Evolutionary conservation across 2,113 vertebrate genomes (phyloP), one percentile per base, ranked within the genome.

Genomic region (Lampris megalopsis): DNA sequence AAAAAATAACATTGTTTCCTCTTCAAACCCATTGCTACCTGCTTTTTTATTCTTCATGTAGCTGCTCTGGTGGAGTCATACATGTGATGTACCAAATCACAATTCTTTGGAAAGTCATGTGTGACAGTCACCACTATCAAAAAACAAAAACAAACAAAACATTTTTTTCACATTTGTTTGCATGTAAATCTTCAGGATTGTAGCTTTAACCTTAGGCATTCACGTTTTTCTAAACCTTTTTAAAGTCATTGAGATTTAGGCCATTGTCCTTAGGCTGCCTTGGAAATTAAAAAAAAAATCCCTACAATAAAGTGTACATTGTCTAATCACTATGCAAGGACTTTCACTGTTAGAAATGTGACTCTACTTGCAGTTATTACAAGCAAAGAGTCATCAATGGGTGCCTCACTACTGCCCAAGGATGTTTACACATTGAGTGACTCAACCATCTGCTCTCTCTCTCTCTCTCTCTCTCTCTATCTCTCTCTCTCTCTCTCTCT

Each of bases 361-460:
- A 87, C 71, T 24, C 24, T 24, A 24, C 24, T 24, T 79, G 80
- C 73, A 68, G 75, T 86, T 91, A 84, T 79, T 86, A 81, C 83
- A 86, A 75, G 75, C 56, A 49, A 59, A 77, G 75, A 91, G 83
- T 87, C 77, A 86, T 86, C 85, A 85, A 82, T 81, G 73, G 80
- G 80, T 73, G 48, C 74, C 81, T 52, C 59, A 35, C 69, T 56
- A 64, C 60, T 73, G 85, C 83, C 83, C 77, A 86, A 61, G 81
- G 85, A 85, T 80, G 75, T 90, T 89, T 88, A 73, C 86, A 70
- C 82, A 84, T 9, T 77, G 71, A 83, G 77, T 79, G 84, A 84
- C 76, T 85, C 76, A 76, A 73, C 83, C 78, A 84, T 85, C 84
- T 85, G 80, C 80, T 83, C 70, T 60, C 73, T 68, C 41, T 0